Conservation (phyloP, 2,113 vertebrate genomes). For the Amblyornis subalaris region DNA sequence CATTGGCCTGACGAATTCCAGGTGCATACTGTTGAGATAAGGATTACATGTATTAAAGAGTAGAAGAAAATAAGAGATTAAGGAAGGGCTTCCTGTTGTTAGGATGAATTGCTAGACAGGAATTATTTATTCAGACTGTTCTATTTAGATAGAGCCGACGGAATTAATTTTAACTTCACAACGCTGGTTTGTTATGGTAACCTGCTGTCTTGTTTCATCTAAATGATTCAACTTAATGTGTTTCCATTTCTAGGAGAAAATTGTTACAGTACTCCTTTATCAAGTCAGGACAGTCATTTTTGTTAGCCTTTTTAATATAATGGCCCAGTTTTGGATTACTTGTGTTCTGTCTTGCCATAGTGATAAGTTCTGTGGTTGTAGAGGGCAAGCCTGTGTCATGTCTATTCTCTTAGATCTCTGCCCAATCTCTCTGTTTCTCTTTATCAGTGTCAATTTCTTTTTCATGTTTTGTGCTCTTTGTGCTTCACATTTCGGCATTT, state of each 20-base stretch:
- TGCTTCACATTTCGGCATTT: not conserved
- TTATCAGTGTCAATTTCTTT: not conserved
- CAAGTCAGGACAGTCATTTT: not conserved
- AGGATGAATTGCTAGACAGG: not conserved
- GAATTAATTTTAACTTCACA: conserved; percentile 14
- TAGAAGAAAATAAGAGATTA: not conserved
- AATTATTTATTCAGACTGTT: conserved; percentile 15
- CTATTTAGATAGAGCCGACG: not conserved
- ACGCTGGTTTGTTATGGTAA: not conserved
- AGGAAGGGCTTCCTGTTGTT: not conserved
- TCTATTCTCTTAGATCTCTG: not conserved
- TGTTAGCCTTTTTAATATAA: not conserved
- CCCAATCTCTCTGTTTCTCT: not conserved
- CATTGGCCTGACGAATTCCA: conserved; percentile 67
- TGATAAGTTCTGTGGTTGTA: not conserved
- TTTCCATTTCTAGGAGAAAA: not conserved
- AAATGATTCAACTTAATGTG: not conserved
- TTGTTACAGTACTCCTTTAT: not conserved
- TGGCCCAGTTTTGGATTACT: not conserved
- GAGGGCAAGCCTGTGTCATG: not conserved
- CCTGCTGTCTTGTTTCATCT: conserved; percentile 35
- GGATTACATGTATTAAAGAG: not conserved
- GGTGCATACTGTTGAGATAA: conserved; percentile 67
- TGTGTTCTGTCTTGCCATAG: not conserved
- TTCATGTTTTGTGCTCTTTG: not conserved